Conservation (phyloP, 2,797 vertebrate species). For the Lepus oiostolus region DNA sequence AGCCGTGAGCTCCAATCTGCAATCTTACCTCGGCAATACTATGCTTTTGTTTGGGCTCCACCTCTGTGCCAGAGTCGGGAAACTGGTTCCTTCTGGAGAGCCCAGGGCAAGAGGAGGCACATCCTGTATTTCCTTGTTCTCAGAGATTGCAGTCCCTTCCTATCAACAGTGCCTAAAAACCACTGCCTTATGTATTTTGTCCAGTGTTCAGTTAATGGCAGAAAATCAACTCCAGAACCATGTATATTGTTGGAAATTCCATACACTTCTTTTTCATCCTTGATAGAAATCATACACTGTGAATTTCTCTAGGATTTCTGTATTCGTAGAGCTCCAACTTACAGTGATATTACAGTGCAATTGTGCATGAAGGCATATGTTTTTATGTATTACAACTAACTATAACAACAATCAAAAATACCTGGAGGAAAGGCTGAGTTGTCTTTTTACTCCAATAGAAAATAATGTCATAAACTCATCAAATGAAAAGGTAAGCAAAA, state of each 20-base stretch:
- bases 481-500: constrained; percentile 26
- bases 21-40: neutral
- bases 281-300: neutral
- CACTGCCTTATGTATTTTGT: neutral
- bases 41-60: neutral
- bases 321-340: neutral
- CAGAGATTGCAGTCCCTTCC: neutral
- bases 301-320: neutral
- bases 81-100: neutral
- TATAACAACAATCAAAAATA: neutral
- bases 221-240: neutral
- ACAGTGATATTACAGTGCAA: neutral
- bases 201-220: neutral
- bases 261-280: neutral
- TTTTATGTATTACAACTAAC: constrained; percentile 32
- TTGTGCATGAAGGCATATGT: neutral
- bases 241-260: neutral
- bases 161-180: neutral
- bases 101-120: neutral
- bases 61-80: neutral
- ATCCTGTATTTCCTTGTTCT: neutral
- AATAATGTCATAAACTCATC: constrained; percentile 29
- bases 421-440: neutral
- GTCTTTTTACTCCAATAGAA: constrained; percentile 32
- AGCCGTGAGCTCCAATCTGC: neutral